phyloP scores from a whole-genome alignment of 2,113 vertebrate species.

The Nestor notabilis region DNA sequence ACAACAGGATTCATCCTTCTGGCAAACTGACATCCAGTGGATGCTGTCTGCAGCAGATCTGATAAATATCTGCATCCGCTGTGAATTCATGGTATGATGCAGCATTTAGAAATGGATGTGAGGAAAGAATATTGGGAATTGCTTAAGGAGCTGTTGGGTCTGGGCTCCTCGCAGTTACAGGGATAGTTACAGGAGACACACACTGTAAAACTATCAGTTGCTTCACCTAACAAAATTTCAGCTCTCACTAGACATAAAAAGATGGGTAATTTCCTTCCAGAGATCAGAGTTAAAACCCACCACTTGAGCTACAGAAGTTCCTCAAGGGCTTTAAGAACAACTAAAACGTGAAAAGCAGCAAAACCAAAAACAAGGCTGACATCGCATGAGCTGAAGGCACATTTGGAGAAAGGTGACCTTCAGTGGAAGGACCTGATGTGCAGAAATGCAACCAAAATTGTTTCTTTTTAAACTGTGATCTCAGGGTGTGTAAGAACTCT shows the following conservation, averaged over 20 bases:
- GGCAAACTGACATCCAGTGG: not conserved
- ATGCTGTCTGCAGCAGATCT: not conserved
- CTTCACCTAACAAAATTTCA: not conserved
- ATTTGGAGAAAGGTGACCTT: not conserved
- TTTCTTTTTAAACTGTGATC: not conserved
- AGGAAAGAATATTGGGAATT: not conserved
- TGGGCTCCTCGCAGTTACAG: not conserved
- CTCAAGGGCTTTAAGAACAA: not conserved
- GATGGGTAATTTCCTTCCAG: not conserved
- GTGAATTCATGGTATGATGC: not conserved
- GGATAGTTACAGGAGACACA: not conserved
- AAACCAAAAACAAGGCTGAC: not conserved
- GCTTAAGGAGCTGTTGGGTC: not conserved
- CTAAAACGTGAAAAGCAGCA: not conserved
- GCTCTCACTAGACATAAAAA: not conserved
- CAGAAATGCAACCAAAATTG: not conserved
- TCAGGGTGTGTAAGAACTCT: not conserved
- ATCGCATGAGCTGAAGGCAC: not conserved
- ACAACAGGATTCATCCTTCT: not conserved
- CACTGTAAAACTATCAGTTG: not conserved
- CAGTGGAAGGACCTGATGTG: not conserved
- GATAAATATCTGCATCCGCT: not conserved
- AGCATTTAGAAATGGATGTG: constrained; percentile 5
- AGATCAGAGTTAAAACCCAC: not conserved
- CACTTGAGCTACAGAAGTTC: not conserved